A percentile compares a stretch with the other conserved stretches of the same genome.
Conservation (phyloP, 2,888 invertebrate genomes). For the Rosalia funebris region DNA sequence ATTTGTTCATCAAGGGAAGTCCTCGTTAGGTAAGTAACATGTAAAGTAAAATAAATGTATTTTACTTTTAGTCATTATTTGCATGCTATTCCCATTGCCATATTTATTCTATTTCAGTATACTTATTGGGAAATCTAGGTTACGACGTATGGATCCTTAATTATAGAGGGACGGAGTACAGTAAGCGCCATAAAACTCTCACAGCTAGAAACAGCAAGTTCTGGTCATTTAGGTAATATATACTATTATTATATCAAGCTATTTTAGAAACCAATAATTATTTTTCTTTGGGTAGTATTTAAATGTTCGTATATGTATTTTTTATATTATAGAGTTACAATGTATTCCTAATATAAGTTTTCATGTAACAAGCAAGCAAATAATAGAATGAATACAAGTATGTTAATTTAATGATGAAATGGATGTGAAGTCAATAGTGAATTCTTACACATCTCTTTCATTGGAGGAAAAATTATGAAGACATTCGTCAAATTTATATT, state of each 20-base stretch:
- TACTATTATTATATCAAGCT: not conserved
- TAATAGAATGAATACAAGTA: no score
- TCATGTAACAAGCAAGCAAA: no score
- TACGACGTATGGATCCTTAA: conserved; percentile 68
- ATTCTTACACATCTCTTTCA: no score
- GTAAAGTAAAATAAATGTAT: not conserved
- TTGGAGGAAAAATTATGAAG: no score
- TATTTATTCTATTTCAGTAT: conserved; percentile 38
- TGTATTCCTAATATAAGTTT: no score
- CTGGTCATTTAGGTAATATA: conserved; percentile 44
- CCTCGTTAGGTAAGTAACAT: conserved; percentile 34
- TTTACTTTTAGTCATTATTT: not conserved
- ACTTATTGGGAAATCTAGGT: conserved; percentile 64
- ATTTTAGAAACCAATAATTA: no score
- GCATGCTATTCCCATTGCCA: not conserved
- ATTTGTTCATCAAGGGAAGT: conserved; percentile 34
- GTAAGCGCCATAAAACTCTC: conserved; percentile 41
- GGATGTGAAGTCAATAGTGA: no score
- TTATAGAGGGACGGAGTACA: conserved; percentile 48
- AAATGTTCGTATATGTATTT: no score
- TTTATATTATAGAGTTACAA: no score
- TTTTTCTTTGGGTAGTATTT: no score
- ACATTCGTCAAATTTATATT: no score
- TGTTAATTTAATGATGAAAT: no score
- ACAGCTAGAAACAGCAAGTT: conserved; percentile 37